These are phyloP conservation scores for Orcinus orca DNA, from an alignment of 2,113 vertebrate species.

Conservation along the genomic window DNA sequence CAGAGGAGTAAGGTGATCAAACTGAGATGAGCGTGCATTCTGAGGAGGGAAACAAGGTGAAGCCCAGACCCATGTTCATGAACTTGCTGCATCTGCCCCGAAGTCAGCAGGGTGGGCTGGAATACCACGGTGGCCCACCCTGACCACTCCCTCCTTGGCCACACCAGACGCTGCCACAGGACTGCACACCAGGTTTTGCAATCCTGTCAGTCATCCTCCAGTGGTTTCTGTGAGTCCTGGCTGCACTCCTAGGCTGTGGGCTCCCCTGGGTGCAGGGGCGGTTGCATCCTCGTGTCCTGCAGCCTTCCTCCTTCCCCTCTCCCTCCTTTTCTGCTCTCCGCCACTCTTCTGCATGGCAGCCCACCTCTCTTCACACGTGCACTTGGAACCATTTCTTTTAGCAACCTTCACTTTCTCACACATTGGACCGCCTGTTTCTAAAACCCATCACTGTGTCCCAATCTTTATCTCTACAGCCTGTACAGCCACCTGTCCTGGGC, in stretches of 20 bases:
- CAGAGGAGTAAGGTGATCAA: background rate
- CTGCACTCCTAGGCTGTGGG: background rate
- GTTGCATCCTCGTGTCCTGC: background rate
- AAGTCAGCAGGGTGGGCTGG: background rate
- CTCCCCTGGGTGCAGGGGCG: background rate
- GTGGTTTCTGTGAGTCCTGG: background rate
- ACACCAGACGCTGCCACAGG: fast-evolving
- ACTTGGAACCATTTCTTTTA: background rate
- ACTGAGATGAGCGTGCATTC: fast-evolving
- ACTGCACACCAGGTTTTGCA: background rate
- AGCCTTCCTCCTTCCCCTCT: background rate
- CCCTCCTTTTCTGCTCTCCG: background rate
- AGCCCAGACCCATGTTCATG: fast-evolving
- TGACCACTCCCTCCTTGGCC: background rate
- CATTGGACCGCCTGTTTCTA: background rate
- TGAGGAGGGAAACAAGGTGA: background rate
- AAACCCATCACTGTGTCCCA: too few species aligned
- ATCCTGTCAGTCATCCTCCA: background rate
- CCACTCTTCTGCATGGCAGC: fast-evolving
- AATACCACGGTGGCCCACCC: background rate
- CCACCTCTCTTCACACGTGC: background rate
- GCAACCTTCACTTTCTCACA: background rate
- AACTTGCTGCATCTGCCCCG: background rate
- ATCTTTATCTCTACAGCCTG: background rate
- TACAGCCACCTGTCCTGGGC: background rate